Conservation (phyloP, 2,113 vertebrate species). For the Dendrocopos noguchii region DNA sequence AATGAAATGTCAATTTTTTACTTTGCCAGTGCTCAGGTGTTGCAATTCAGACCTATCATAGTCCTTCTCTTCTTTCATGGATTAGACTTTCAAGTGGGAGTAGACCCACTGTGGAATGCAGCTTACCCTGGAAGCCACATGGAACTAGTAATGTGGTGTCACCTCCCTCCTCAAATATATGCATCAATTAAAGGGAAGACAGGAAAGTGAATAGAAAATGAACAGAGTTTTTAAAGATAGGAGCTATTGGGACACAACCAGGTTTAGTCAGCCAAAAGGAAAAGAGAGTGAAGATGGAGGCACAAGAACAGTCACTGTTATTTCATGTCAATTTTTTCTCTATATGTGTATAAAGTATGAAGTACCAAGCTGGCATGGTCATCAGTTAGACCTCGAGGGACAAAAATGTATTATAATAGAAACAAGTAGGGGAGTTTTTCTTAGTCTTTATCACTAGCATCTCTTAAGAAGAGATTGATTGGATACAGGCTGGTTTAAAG, state of each 20-base stretch:
- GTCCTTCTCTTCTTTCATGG: not conserved
- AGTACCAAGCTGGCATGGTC: not conserved
- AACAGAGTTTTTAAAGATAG: not conserved
- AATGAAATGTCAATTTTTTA: not conserved
- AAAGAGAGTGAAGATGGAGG: not conserved
- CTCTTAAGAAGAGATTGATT: not conserved
- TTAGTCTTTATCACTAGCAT: not conserved
- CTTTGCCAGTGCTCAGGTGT: not conserved
- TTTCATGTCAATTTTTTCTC: not conserved
- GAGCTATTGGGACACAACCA: not conserved
- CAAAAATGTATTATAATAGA: not conserved
- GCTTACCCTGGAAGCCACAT: not conserved
- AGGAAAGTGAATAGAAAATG: not conserved
- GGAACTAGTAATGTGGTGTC: not conserved
- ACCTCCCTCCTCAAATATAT: not conserved
- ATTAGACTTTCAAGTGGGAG: not conserved
- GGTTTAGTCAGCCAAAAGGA: not conserved
- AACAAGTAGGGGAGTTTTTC: not conserved
- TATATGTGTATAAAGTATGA: not conserved
- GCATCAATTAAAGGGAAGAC: not conserved
- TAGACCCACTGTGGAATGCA: not conserved
- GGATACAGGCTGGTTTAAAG: not conserved
- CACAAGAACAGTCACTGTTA: not conserved
- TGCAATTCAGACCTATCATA: not conserved
- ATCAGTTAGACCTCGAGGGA: not conserved